Conservation (phyloP, 2,888 invertebrate genomes). For the Opisthograptis luteolata region DNA sequence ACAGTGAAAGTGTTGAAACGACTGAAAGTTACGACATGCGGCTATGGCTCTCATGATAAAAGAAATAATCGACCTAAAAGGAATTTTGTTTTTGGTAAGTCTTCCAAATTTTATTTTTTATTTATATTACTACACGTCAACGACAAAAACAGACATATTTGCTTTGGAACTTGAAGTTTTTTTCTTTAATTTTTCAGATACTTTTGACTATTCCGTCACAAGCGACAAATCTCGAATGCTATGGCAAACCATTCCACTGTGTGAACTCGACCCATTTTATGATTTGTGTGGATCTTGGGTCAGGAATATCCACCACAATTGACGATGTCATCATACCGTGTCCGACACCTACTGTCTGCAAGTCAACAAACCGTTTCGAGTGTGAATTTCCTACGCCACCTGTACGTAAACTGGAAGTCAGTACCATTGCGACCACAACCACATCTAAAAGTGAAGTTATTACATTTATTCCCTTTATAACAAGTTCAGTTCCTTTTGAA, state of each 20-base stretch:
- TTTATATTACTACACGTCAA: slow-evolving; percentile 1
- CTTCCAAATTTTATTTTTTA: slow-evolving; percentile 8
- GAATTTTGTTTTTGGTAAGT: slow-evolving; percentile 60
- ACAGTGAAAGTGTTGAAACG: slow-evolving; percentile 49
- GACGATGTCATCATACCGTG: slow-evolving; percentile 70
- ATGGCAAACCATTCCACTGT: slow-evolving; percentile 77
- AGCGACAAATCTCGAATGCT: slow-evolving; percentile 67
- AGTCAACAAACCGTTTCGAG: slow-evolving; percentile 61
- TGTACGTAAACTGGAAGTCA: background rate
- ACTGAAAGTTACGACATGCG: slow-evolving; percentile 54
- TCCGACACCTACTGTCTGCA: slow-evolving; percentile 65
- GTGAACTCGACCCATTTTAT: slow-evolving; percentile 75
- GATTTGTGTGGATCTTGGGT: slow-evolving; percentile 77
- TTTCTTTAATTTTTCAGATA: slow-evolving; percentile 59
- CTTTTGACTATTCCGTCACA: slow-evolving; percentile 48
- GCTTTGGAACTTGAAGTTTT: too few species aligned
- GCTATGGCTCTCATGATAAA: slow-evolving; percentile 59
- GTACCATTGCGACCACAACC: slow-evolving; percentile 15
- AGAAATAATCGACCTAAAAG: slow-evolving; percentile 53
- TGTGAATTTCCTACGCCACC: slow-evolving; percentile 59
- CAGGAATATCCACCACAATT: slow-evolving; percentile 66
- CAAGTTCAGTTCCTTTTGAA: slow-evolving; percentile 28
- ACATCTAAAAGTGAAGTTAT: slow-evolving; percentile 21
- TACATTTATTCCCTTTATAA: slow-evolving; percentile 11
- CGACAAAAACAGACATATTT: too few species aligned